phyloP scores from a whole-genome alignment of 2,888 invertebrate species.

The Diaprepes abbreviatus region DNA sequence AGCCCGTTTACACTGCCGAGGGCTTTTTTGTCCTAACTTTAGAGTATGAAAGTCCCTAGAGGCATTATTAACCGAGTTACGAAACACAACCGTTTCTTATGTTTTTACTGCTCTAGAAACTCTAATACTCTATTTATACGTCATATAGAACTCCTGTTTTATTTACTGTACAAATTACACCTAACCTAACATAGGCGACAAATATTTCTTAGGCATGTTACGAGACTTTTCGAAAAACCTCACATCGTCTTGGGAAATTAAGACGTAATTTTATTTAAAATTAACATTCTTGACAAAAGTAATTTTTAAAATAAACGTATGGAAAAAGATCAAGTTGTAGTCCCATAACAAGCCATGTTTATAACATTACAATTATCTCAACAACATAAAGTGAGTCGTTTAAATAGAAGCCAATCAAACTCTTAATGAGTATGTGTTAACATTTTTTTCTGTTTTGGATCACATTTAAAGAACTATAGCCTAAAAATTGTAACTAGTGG shows the following conservation, averaged over 20 bases:
- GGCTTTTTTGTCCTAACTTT: conserved; percentile 19
- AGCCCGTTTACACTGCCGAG: conserved; percentile 20
- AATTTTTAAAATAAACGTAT: not conserved
- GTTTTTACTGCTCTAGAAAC: not conserved
- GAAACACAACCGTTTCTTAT: not conserved
- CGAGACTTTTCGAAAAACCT: not conserved
- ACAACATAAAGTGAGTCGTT: conserved; percentile 32
- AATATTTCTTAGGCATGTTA: conserved; percentile 23
- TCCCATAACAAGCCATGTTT: conserved; percentile 2
- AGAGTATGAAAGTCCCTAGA: conserved; percentile 10
- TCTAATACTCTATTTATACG: not conserved
- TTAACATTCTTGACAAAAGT: not conserved
- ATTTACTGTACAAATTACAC: conserved; percentile 48
- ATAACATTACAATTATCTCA: conserved; percentile 24
- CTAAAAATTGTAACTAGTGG: not conserved
- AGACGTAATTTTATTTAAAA: not conserved
- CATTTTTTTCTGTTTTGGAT: conserved; percentile 2
- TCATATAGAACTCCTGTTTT: conserved; percentile 40
- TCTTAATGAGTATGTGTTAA: conserved; percentile 22
- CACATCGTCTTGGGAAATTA: not conserved
- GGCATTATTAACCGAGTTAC: not conserved
- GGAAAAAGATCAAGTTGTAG: not conserved
- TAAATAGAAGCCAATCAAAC: conserved; percentile 1
- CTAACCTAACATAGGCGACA: conserved; percentile 37
- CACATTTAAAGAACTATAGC: not conserved